Base-by-base conservation (phyloP, 2,113 vertebrate species). In the Gymnarchus niloticus region DNA sequence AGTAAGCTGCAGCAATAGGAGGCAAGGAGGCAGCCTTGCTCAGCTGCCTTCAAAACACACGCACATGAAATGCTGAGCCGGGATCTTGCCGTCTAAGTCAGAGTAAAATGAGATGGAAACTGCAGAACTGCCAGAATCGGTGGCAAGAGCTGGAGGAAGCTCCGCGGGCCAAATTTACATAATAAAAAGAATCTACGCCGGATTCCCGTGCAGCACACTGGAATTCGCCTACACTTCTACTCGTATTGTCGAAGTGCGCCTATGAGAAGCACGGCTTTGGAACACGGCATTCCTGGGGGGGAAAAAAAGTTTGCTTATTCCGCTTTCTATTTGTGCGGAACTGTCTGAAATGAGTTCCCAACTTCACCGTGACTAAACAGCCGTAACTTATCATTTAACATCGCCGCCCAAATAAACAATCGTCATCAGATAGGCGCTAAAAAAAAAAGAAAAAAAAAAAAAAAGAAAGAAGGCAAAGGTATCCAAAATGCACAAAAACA, bases 101-200 rank as follows among this genome's bases (percentile, higher is more conserved):
- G 51, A 61, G 54, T 51, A 87, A 88, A 87, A 83, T 87, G 94
- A 94, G 94, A 94, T 93, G 94, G 94, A 95, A 96, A 94, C 92
- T 94, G 92, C 94, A 92, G 88, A 65, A 41, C 86, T 84, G 94
- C 96, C 95, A 97, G 92, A 83, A 91, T 92, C 88, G 88, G 92
- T 89, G 93, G 92, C 12, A 92, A 91, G 93, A 94, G 92, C 93
- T 91, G 89, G 86, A 90, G 92, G 92, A 91, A 94, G 88, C 89
- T 87, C 89, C 83, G 76, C 87, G 92, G 91, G 93, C 91, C 91
- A 95, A 91, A 94, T 95, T 92, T 90, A 94, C 93, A 94, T 94
- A 90, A 92, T 91, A 93, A 92, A 93, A 92, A 92, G 90, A 91
- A 90, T 92, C 93, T 88, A 92, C 91, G 91, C 87, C 88, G 84